A percentile compares a stretch with the other conserved stretches of the same genome.
phyloP scores from a whole-genome alignment of 2,888 invertebrate species.

The Drosophila atripex region DNA sequence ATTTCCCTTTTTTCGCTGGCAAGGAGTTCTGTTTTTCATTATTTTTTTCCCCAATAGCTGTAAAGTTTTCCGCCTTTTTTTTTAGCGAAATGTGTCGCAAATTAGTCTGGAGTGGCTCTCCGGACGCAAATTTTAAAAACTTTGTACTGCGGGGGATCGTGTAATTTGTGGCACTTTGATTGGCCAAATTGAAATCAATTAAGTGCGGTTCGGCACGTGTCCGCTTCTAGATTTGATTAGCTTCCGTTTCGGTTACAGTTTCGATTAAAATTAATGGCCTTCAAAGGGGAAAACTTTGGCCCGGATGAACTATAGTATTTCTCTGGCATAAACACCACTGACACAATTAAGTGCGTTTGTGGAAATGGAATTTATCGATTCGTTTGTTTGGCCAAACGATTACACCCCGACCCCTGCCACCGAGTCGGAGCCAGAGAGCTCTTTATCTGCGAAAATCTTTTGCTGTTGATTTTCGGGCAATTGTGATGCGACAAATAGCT shows the following conservation, averaged over 20 bases:
- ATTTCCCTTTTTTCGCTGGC: conserved; percentile 54
- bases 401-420: background rate
- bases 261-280: conserved; percentile 46
- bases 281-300: conserved; percentile 16
- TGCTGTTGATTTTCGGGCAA: conserved; percentile 21
- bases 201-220: conserved; percentile 58
- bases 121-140: conserved; percentile 66
- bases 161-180: conserved; percentile 69
- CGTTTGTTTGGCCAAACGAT: conserved; percentile 26
- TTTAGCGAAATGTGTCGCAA: conserved; percentile 64
- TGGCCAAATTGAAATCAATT: conserved; percentile 72
- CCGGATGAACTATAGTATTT: background rate
- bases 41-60: conserved; percentile 13
- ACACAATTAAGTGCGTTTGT: conserved; percentile 26
- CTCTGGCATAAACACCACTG: conserved; percentile 28
- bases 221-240: conserved; percentile 45
- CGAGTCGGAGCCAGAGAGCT: background rate
- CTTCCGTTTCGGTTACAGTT: conserved; percentile 38
- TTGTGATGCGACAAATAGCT: conserved; percentile 31
- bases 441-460: conserved; percentile 35
- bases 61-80: conserved; percentile 24
- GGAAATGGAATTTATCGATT: conserved; percentile 19
- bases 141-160: conserved; percentile 28
- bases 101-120: conserved; percentile 72
- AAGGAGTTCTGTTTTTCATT: conserved; percentile 21